Conservation (phyloP, 2,888 invertebrate genomes). For the Heliconius charithonia region DNA sequence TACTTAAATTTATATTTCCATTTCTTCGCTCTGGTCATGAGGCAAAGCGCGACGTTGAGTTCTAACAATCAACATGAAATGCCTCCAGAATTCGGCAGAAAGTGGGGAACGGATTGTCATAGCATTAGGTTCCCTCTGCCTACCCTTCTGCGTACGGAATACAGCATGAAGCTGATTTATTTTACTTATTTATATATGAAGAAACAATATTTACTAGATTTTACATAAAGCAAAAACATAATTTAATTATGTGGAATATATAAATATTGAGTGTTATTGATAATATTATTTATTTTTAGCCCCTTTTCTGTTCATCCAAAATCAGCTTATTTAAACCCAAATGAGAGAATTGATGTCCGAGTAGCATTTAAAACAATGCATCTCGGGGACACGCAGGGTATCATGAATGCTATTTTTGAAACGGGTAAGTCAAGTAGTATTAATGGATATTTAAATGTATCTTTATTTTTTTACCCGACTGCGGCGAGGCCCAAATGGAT, state of each 20-base stretch:
- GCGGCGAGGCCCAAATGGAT: too few species aligned
- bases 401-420: conserved; percentile 64
- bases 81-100: too few species aligned
- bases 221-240: neutral
- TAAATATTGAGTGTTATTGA: neutral
- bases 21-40: too few species aligned
- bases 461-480: neutral
- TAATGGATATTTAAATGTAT: neutral
- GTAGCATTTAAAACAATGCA: conserved; percentile 79
- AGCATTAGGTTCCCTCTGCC: too few species aligned
- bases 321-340: conserved; percentile 76
- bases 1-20: too few species aligned
- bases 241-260: neutral
- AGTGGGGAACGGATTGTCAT: too few species aligned
- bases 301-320: conserved; percentile 82
- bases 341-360: conserved; percentile 76
- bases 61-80: too few species aligned
- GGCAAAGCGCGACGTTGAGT: too few species aligned
- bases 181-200: neutral
- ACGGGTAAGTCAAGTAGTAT: conserved; percentile 62
- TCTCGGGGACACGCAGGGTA: conserved; percentile 69
- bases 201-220: neutral
- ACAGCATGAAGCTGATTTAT: too few species aligned
- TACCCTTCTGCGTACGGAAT: too few species aligned
- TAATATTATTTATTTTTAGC: conserved; percentile 55